phyloP scores from a whole-genome alignment of 1,140 invertebrate species.

The Drosophila burlai region DNA sequence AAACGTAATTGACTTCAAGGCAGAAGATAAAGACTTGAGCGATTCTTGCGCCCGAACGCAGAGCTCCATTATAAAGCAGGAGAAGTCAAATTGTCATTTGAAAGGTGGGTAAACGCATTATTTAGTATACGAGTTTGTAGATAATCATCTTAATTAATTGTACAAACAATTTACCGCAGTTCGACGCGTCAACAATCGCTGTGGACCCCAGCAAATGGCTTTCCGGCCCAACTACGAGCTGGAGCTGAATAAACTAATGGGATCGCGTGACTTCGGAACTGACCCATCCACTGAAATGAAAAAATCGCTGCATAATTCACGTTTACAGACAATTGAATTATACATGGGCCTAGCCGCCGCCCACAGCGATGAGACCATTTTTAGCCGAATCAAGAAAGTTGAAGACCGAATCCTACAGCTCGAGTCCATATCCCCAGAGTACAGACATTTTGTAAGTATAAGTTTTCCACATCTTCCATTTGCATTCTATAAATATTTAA shows the following conservation, averaged over 20 bases:
- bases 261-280: constrained; percentile 86
- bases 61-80: constrained; percentile 88
- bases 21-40: constrained; percentile 50
- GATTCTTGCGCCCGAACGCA: constrained; percentile 88
- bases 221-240: constrained; percentile 77
- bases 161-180: constrained; percentile 59
- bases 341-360: constrained; percentile 66
- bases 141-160: neutral
- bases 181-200: constrained; percentile 87
- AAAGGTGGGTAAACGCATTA: constrained; percentile 86
- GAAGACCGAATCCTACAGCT: constrained; percentile 89
- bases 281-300: constrained; percentile 6
- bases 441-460: constrained; percentile 87
- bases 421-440: constrained; percentile 90
- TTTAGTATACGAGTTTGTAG: neutral
- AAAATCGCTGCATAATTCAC: constrained; percentile 28
- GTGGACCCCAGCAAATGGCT: constrained; percentile 86
- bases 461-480: neutral
- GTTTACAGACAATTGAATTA: constrained; percentile 54
- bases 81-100: constrained; percentile 89
- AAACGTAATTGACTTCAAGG: constrained; percentile 89
- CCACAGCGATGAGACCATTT: constrained; percentile 87
- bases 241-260: constrained; percentile 73
- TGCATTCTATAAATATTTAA: neutral
- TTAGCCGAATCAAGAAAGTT: constrained; percentile 88